Base-by-base conservation (phyloP, 2,888 invertebrate species). In the Acholoe squamosa region DNA sequence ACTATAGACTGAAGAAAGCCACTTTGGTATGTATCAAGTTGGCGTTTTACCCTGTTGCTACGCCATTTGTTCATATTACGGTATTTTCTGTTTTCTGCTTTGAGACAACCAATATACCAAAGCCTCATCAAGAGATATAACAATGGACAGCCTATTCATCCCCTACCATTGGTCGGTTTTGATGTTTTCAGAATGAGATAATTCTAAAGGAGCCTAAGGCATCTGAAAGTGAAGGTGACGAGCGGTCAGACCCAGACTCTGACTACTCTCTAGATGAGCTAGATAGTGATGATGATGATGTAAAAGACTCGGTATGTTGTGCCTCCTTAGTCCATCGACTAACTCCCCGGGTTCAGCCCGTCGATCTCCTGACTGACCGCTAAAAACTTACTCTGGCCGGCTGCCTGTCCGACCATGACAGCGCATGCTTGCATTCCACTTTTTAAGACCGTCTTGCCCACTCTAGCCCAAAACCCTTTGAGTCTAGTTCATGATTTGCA, bases 231-330 rank as follows among this genome's bases (percentile, higher is more conserved):
- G 71, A 71, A 25, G 25, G 28, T 28, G 80, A 43, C n/a, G 80
- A 43, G 80, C 10, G 33, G 80, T 80, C 80, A 25, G n/a, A 34
- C 33, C 34, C 43, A 25, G 89, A 67, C 67, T 89, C 89, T 33
- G 33, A 33, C 34, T 56, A 89, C 61, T 89, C 61, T 43, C 67
- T 61, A 61, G 80, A 80, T 80, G n/a, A 67, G 14, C 51, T 52
- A 56, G 86, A 67, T 86, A 80, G 77, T 77, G 43, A 34, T 88
- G 91, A 91, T 71, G 89, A 91, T 25, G 71, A 34, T 71, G 89
- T 56, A 7, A 67, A 84, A 14, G 54, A 52, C 31, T 52, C 71
- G 91, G 91, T 89, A 89, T 51, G 89, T 80, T 80, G 80, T 80
- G 34, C 31, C 16, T 80, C 80, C 80, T 80, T 43, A 33, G 33